A percentile compares a stretch with the other conserved stretches of the same genome.
These are phyloP conservation scores for Acronicta alni DNA, from an alignment of 2,888 invertebrate genomes.

Conservation along the genomic window DNA sequence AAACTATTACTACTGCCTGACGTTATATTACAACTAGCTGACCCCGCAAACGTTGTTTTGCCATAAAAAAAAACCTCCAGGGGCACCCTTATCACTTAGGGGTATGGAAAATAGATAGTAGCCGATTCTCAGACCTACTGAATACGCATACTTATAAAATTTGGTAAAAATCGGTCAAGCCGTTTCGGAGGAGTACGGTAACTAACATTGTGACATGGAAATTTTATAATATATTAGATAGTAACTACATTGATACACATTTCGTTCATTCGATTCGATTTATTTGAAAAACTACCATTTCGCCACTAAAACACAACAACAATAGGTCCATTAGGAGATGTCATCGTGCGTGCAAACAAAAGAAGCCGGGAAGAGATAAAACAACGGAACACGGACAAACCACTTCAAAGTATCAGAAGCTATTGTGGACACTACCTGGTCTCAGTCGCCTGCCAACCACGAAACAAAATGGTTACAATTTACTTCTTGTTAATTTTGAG, in stretches of 20 bases:
- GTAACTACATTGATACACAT: conserved; percentile 13
- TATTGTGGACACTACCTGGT: conserved; percentile 75
- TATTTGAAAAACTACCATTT: conserved; percentile 52
- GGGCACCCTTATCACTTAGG: no score
- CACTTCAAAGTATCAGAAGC: conserved; percentile 71
- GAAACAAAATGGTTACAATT: conserved; percentile 74
- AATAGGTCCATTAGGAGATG: conserved; percentile 85
- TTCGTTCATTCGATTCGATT: conserved; percentile 49
- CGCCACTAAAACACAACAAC: conserved; percentile 77
- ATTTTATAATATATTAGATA: conserved; percentile 34
- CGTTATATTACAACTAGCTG: no score
- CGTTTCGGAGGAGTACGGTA: no score
- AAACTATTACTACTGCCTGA: conserved; percentile 19
- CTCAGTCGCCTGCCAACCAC: conserved; percentile 60
- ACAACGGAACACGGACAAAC: conserved; percentile 70
- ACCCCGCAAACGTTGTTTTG: no score
- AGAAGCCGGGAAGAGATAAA: conserved; percentile 85
- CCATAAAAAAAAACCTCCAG: no score
- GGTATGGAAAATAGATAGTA: no score
- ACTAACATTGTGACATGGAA: no score
- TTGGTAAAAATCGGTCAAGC: no score
- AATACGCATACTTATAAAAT: no score
- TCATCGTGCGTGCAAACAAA: conserved; percentile 88
- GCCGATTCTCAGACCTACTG: no score
- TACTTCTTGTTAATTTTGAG: conserved; percentile 63